Conservation (phyloP, 2,888 invertebrate species). For the Xestia c-nigrum region DNA sequence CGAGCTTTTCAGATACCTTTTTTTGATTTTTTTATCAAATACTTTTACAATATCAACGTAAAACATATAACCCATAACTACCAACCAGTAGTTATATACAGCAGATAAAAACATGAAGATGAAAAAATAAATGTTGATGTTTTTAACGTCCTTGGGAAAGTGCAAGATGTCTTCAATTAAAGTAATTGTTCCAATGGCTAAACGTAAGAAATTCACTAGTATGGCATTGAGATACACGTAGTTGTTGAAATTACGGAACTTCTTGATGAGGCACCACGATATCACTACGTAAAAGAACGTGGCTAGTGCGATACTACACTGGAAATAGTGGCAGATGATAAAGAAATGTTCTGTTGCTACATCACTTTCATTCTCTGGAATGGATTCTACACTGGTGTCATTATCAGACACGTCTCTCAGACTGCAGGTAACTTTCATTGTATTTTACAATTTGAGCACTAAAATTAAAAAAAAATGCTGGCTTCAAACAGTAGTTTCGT, state of each 20-base stretch:
- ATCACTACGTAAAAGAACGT: slow-evolving; percentile 22
- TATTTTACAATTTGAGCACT: background rate
- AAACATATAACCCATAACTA: slow-evolving; percentile 37
- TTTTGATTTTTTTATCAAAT: slow-evolving; percentile 2
- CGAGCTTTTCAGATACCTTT: slow-evolving; percentile 6
- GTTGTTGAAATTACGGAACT: slow-evolving; percentile 31
- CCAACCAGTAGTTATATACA: slow-evolving; percentile 37
- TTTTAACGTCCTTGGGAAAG: background rate
- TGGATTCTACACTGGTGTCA: background rate
- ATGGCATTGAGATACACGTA: slow-evolving; percentile 36
- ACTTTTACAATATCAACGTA: slow-evolving; percentile 46
- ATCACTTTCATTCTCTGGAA: background rate
- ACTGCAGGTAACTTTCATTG: background rate
- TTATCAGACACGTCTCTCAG: background rate
- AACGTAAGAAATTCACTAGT: slow-evolving; percentile 28
- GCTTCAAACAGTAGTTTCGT: background rate
- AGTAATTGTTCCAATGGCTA: background rate
- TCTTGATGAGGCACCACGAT: slow-evolving; percentile 18
- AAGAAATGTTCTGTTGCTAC: background rate
- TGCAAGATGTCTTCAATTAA: background rate
- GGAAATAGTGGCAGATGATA: slow-evolving; percentile 3
- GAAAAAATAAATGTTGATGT: background rate
- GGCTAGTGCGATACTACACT: background rate
- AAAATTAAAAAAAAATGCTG: background rate
- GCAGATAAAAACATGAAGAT: slow-evolving; percentile 11